A percentile compares a stretch with the other conserved stretches of the same genome.
phyloP scores from a whole-genome alignment of 1,140 invertebrate species.

The Drosophila tropicalis region DNA sequence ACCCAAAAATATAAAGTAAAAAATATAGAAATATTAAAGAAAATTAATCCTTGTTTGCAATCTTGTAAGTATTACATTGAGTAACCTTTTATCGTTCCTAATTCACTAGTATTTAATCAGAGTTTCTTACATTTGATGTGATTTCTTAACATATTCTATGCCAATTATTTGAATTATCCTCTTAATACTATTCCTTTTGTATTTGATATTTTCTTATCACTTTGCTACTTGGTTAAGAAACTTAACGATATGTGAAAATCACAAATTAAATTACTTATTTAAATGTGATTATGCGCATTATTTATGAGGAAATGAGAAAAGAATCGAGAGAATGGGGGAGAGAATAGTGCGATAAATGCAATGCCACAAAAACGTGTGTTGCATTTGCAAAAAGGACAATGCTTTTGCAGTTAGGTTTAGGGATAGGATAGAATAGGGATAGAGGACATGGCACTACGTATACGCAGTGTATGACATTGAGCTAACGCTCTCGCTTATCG shows the following conservation, averaged over 20 bases:
- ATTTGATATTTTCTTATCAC: neutral
- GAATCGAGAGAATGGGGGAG: neutral
- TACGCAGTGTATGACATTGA: constrained; percentile 71
- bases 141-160: neutral
- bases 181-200: neutral
- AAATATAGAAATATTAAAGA: too few relatives aligned
- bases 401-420: constrained; percentile 4
- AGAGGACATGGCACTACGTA: constrained; percentile 54
- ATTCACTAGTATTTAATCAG: too few relatives aligned
- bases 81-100: too few relatives aligned
- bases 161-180: neutral
- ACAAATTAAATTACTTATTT: constrained; percentile 81
- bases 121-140: too few relatives aligned
- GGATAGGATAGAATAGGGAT: neutral
- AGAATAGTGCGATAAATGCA: constrained; percentile 60
- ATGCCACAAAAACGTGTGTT: constrained; percentile 69
- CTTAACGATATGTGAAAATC: constrained; percentile 75
- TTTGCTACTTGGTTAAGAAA: constrained; percentile 51
- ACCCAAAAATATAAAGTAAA: too few relatives aligned
- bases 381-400: constrained; percentile 63
- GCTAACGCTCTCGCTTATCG: constrained; percentile 70
- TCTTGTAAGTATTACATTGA: too few relatives aligned
- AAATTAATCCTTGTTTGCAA: too few relatives aligned
- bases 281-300: constrained; percentile 78
- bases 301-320: constrained; percentile 49